Evolutionary conservation across 2,113 vertebrate genomes (phyloP).

Genomic region (Barnardius zonarius): DNA sequence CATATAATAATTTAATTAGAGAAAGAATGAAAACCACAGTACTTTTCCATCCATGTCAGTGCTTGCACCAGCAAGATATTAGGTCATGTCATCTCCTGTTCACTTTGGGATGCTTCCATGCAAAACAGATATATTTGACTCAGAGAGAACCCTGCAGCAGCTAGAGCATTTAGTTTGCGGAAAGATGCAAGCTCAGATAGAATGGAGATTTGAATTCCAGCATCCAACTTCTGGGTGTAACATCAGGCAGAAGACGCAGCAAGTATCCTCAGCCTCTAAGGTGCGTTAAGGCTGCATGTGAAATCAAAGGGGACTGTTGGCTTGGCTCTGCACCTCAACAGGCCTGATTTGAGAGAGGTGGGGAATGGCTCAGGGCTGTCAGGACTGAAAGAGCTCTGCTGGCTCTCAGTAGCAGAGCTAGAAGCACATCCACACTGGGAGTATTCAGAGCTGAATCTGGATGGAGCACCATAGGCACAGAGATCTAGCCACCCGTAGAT

Average conservation of each 20-base stretch:
- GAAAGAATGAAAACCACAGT: background rate
- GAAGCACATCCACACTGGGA: background rate
- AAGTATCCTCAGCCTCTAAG: background rate
- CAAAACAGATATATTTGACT: background rate
- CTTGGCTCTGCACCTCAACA: background rate
- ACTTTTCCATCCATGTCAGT: background rate
- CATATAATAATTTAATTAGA: constrained; percentile 8
- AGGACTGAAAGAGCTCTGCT: background rate
- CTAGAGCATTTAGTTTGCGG: background rate
- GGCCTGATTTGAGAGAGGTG: background rate
- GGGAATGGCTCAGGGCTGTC: background rate
- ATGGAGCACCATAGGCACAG: background rate
- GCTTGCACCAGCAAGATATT: background rate
- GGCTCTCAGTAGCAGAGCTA: background rate
- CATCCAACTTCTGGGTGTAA: background rate
- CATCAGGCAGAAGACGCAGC: background rate
- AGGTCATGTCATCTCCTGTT: background rate
- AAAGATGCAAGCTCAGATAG: background rate
- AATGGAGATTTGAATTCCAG: background rate
- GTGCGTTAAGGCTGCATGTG: fast-evolving
- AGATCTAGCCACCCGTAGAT: background rate
- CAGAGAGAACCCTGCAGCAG: background rate
- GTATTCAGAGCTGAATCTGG: background rate
- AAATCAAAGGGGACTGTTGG: background rate
- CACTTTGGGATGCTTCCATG: background rate